phyloP scores from a whole-genome alignment of 1,140 invertebrate species.

The Aphidius ervi region DNA sequence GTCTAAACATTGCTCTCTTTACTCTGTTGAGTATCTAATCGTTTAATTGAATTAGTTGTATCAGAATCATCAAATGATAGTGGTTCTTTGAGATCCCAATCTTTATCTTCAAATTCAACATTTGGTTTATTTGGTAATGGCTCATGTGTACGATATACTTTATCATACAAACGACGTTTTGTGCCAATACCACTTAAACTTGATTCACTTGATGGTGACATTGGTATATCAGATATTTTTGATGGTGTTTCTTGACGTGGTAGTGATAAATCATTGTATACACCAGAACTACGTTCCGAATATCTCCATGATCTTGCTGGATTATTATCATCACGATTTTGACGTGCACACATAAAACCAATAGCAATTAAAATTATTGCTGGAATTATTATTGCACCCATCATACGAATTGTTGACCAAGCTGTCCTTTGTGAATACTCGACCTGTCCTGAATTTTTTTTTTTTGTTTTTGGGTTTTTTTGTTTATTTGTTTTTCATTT shows the following conservation, averaged over 20 bases:
- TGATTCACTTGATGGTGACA: conserved; percentile 35
- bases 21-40: conserved; percentile 39
- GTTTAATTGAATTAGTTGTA: conserved; percentile 25
- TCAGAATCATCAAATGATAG: conserved; percentile 55
- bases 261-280: conserved; percentile 32
- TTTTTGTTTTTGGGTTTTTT: background rate
- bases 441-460: conserved; percentile 40
- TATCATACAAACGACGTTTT: conserved; percentile 70
- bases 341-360: conserved; percentile 32
- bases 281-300: conserved; percentile 31
- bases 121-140: conserved; percentile 71
- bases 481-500: background rate
- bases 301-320: conserved; percentile 43
- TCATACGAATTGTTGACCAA: conserved; percentile 47
- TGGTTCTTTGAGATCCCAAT: conserved; percentile 69
- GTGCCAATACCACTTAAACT: conserved; percentile 47
- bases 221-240: conserved; percentile 33
- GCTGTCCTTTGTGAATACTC: conserved; percentile 48
- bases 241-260: conserved; percentile 30
- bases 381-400: conserved; percentile 40
- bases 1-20: conserved; percentile 46
- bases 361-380: conserved; percentile 29
- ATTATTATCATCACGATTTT: conserved; percentile 26
- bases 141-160: conserved; percentile 76
- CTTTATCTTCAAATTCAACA: conserved; percentile 74